phyloP scores from a whole-genome alignment of 2,113 vertebrate genomes.

The Antechinus flavipes region DNA sequence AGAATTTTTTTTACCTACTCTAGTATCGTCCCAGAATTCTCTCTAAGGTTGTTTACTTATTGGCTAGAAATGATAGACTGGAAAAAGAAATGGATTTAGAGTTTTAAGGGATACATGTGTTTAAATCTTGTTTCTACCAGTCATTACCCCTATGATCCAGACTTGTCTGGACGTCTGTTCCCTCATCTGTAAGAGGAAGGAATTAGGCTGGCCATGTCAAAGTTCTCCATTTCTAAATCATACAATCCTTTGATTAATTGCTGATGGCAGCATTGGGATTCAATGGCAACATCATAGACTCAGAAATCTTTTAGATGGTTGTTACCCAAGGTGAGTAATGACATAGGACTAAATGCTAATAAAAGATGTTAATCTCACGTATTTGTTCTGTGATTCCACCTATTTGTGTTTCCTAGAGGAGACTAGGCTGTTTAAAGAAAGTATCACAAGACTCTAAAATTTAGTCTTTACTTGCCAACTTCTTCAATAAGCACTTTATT shows the following conservation, averaged over 20 bases:
- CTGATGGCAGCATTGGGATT: background rate
- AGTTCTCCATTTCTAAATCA: background rate
- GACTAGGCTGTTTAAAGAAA: background rate
- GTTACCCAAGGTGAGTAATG: background rate
- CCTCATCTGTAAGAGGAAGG: background rate
- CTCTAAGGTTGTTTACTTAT: background rate
- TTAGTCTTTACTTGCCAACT: background rate
- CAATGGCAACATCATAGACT: background rate
- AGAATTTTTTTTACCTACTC: no score
- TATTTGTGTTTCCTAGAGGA: background rate
- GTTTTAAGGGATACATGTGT: background rate
- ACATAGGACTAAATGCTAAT: background rate
- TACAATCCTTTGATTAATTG: background rate
- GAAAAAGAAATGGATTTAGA: background rate
- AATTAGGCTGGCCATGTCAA: background rate
- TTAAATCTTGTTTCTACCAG: background rate
- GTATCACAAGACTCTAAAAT: background rate
- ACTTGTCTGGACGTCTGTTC: background rate
- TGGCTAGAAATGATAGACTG: background rate
- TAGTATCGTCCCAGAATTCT: no score
- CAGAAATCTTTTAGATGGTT: background rate
- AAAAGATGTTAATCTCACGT: background rate
- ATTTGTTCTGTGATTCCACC: background rate
- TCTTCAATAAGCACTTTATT: background rate
- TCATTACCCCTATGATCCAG: background rate